phyloP scores from a whole-genome alignment of 1,140 invertebrate genomes.

The Mizuhopecten yessoensis region DNA sequence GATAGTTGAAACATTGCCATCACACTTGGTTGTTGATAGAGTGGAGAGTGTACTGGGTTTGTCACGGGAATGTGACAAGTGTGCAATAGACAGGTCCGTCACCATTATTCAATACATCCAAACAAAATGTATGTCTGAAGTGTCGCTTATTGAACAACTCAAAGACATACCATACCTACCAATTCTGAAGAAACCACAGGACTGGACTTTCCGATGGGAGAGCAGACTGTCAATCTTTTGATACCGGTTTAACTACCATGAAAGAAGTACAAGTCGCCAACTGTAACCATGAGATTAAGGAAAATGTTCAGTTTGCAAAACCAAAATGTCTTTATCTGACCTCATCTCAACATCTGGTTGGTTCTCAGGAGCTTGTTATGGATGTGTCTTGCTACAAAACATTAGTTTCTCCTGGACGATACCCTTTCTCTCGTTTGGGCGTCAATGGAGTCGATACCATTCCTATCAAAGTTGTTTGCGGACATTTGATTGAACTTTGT shows the following conservation, averaged over 20 bases:
- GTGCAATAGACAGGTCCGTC: conserved; percentile 50
- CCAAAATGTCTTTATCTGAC: not conserved
- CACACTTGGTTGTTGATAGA: conserved; percentile 63
- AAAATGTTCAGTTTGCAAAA: not conserved
- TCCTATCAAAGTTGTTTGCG: not conserved
- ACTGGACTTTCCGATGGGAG: conserved; percentile 63
- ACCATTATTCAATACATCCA: conserved; percentile 50
- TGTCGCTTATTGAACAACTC: not conserved
- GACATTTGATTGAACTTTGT: not conserved
- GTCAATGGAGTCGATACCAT: not conserved
- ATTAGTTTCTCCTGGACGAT: not conserved
- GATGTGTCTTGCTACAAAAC: not conserved
- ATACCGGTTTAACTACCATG: conserved; percentile 46
- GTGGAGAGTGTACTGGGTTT: conserved; percentile 46
- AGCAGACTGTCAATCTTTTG: not conserved
- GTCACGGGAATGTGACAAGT: not conserved
- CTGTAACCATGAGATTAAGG: not conserved
- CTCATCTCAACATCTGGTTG: not conserved
- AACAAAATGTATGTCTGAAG: not conserved
- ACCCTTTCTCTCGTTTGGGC: not conserved
- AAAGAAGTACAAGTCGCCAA: conserved; percentile 48
- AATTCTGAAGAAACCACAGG: conserved; percentile 57
- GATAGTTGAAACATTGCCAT: conserved; percentile 58
- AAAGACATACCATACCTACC: conserved; percentile 61
- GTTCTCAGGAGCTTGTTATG: not conserved